Conservation (phyloP, 2,888 invertebrate genomes). For the Glomeris marginata region DNA sequence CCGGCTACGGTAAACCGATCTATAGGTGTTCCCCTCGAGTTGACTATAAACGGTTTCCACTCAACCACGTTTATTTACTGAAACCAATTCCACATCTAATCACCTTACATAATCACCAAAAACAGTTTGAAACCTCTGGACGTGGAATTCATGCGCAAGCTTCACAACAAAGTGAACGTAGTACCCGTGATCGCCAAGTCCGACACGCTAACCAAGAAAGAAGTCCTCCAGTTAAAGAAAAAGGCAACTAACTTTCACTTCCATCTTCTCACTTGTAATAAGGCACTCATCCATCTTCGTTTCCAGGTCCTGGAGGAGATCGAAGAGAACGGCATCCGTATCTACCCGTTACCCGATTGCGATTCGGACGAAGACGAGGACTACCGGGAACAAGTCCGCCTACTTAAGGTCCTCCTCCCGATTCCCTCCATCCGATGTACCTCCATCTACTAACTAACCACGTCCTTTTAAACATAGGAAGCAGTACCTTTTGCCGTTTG, state of each 20-base stretch:
- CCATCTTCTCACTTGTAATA: too few species aligned
- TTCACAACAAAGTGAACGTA: constrained; percentile 90
- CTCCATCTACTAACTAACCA: too few species aligned
- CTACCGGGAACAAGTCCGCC: constrained; percentile 84
- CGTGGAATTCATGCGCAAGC: constrained; percentile 89
- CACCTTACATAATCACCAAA: constrained; percentile 13
- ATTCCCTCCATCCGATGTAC: too few species aligned
- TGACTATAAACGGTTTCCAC: too few species aligned
- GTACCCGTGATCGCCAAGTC: constrained; percentile 97
- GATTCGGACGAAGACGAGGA: constrained; percentile 91
- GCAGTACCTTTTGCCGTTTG: constrained; percentile 98
- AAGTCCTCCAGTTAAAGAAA: constrained; percentile 69
- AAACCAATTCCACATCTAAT: not conserved
- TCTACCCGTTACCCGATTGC: constrained; percentile 89
- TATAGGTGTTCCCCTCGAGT: not conserved
- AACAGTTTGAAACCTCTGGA: constrained; percentile 77
- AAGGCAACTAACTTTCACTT: constrained; percentile 42
- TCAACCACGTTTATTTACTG: constrained; percentile 7
- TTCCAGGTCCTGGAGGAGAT: constrained; percentile 76
- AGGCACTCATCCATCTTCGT: too few species aligned
- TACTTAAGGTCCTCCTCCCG: constrained; percentile 51
- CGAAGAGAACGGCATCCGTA: constrained; percentile 75
- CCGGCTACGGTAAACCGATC: too few species aligned
- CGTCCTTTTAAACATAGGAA: constrained; percentile 34
- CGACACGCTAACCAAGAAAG: constrained; percentile 85